phyloP scores from a whole-genome alignment of 2,888 invertebrate species.

The Cephus rjabovi region DNA sequence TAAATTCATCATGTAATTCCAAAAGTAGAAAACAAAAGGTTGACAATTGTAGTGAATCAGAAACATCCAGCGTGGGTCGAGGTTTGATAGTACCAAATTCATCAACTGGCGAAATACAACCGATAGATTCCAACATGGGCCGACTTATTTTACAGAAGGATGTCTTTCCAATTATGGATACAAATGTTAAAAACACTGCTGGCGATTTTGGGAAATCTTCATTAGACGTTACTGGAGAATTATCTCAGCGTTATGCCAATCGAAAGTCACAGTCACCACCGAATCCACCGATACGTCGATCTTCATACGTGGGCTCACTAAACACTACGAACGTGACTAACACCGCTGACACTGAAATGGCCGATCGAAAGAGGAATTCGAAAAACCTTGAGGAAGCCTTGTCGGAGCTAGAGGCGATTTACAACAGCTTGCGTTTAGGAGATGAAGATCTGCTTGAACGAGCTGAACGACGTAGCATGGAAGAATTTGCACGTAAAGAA shows the following conservation, averaged over 20 bases:
- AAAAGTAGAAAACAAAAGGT: background rate
- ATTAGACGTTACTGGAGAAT: background rate
- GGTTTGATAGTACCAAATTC: background rate
- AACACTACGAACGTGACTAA: background rate
- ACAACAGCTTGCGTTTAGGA: conserved; percentile 85
- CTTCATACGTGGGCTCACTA: background rate
- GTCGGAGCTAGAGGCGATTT: conserved; percentile 90
- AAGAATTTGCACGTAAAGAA: conserved; percentile 66
- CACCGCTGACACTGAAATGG: conserved; percentile 54
- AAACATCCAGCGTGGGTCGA: background rate
- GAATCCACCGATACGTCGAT: conserved; percentile 3
- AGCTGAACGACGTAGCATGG: conserved; percentile 79
- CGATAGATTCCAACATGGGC: background rate
- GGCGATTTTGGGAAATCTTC: background rate
- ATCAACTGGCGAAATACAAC: background rate
- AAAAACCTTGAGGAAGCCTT: conserved; percentile 89
- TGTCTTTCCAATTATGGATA: background rate
- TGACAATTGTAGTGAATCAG: background rate
- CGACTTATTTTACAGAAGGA: background rate
- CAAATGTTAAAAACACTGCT: background rate
- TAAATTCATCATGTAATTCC: background rate
- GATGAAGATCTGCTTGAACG: conserved; percentile 86
- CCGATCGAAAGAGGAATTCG: conserved; percentile 74
- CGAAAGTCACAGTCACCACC: background rate
- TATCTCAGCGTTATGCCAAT: background rate